phyloP scores from a whole-genome alignment of 1,140 invertebrate species.

The Phenacoccus solenopsis region DNA sequence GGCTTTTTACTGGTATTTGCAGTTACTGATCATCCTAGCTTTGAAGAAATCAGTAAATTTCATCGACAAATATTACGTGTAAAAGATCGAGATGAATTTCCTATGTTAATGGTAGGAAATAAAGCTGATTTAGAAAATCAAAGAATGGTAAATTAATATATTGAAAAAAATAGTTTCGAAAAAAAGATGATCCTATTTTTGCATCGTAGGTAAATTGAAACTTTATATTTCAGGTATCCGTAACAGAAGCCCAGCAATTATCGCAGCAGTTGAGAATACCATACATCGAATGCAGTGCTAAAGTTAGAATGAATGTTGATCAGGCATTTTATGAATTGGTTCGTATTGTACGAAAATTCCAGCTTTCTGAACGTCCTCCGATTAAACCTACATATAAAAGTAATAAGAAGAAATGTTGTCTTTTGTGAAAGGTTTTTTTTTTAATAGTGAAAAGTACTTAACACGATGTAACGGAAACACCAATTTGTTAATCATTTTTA shows the following conservation, averaged over 20 bases:
- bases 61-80: conserved; percentile 88
- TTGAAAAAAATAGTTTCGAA: too few relatives aligned
- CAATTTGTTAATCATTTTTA: conserved; percentile 10
- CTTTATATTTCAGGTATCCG: conserved; percentile 47
- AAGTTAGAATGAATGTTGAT: conserved; percentile 88
- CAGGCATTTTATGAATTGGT: conserved; percentile 93
- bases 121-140: conserved; percentile 88
- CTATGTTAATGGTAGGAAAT: conserved; percentile 92
- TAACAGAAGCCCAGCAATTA: conserved; percentile 74
- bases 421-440: conserved; percentile 42
- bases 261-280: conserved; percentile 77
- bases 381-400: conserved; percentile 54
- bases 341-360: conserved; percentile 77
- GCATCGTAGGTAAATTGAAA: too few relatives aligned
- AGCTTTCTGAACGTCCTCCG: conserved; percentile 69
- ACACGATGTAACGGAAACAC: conserved; percentile 5
- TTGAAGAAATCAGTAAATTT: conserved; percentile 89
- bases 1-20: conserved; percentile 91
- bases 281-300: conserved; percentile 93
- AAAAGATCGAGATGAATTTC: conserved; percentile 87
- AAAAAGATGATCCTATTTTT: too few relatives aligned
- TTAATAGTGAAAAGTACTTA: conserved; percentile 4
- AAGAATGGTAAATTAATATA: conserved; percentile 59
- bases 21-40: conserved; percentile 81
- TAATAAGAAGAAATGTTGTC: conserved; percentile 56